Conservation (phyloP, 2,888 invertebrate species). For the Glyphotaelius pellucidus region DNA sequence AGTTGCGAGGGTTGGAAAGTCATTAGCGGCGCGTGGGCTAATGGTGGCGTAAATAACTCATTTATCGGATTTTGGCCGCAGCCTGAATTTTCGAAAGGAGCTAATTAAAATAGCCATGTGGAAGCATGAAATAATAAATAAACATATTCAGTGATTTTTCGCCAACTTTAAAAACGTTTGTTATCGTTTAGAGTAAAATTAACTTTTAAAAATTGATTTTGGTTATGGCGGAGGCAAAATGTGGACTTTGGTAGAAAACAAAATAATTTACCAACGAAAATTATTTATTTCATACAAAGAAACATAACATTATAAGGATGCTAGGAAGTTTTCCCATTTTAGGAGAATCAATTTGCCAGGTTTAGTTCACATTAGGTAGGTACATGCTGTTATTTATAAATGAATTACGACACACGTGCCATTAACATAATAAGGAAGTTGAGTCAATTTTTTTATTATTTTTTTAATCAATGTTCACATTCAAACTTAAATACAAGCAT, state of each 20-base stretch:
- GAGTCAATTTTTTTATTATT: too few species aligned
- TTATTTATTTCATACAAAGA: too few species aligned
- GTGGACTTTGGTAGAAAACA: neutral
- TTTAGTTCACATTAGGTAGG: too few species aligned
- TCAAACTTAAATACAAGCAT: too few species aligned
- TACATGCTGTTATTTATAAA: too few species aligned
- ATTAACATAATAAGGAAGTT: too few species aligned
- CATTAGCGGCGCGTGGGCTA: slow-evolving; percentile 47
- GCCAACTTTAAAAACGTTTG: neutral
- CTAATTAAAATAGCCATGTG: slow-evolving; percentile 3
- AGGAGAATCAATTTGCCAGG: too few species aligned
- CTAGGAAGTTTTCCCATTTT: too few species aligned
- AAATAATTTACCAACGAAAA: neutral
- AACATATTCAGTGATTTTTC: neutral
- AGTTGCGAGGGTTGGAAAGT: slow-evolving; percentile 49
- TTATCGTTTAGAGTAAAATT: neutral
- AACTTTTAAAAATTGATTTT: neutral
- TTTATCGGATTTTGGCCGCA: slow-evolving; percentile 35
- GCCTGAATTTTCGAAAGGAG: slow-evolving; percentile 12
- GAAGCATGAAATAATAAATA: neutral
- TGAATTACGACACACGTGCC: too few species aligned
- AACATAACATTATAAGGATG: too few species aligned
- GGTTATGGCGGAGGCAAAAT: neutral
- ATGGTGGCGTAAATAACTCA: slow-evolving; percentile 42
- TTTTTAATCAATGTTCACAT: too few species aligned